phyloP scores from a whole-genome alignment of 2,113 vertebrate genomes.

The Heterochromis multidens region DNA sequence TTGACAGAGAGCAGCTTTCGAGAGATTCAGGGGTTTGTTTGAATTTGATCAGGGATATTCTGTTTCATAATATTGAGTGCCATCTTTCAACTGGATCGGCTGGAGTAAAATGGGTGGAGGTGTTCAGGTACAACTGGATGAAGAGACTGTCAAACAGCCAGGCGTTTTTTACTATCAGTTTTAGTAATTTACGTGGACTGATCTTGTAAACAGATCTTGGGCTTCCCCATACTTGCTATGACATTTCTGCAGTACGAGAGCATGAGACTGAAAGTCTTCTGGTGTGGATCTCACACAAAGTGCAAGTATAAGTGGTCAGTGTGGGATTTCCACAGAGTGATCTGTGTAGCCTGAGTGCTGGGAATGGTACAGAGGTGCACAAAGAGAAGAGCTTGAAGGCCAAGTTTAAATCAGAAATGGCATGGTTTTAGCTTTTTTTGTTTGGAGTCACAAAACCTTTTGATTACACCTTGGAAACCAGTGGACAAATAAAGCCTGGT shows the following conservation, averaged over 20 bases:
- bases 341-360: rapidly evolving
- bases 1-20: background rate
- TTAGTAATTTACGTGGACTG: no score
- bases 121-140: background rate
- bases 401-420: rapidly evolving
- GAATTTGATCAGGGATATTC: no score
- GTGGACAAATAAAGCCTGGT: rapidly evolving
- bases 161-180: background rate
- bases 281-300: background rate
- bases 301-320: background rate
- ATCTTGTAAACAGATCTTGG: background rate
- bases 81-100: no score
- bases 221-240: background rate
- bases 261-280: background rate
- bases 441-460: background rate
- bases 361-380: rapidly evolving
- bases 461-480: background rate
- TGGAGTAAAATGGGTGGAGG: background rate
- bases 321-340: background rate
- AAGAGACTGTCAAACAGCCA: background rate
- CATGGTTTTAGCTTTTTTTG: rapidly evolving
- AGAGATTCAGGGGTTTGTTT: background rate
- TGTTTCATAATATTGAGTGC: no score
- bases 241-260: background rate
- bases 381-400: background rate